These are phyloP conservation scores for Cephalopachus bancanus DNA, from an alignment of 2,797 vertebrate genomes.

Conservation along the genomic window DNA sequence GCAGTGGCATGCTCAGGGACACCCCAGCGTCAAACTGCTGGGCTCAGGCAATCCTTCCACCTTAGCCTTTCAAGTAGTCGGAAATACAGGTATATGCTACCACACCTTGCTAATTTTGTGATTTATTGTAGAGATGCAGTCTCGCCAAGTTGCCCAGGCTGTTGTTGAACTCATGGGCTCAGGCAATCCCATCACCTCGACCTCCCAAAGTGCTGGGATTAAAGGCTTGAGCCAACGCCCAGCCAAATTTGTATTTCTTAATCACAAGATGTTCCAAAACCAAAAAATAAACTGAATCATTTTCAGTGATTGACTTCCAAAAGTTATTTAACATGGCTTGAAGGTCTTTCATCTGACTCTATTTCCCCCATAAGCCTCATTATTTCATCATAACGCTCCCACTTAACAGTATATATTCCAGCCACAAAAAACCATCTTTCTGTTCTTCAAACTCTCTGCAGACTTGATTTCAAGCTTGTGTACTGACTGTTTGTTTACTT, in stretches of 20 bases:
- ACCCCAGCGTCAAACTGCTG: no score
- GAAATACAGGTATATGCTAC: no score
- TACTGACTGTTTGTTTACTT: background rate
- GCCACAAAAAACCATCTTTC: background rate
- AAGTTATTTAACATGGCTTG: background rate
- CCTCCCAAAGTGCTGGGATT: no score
- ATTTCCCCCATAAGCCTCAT: background rate
- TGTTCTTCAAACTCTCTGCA: background rate
- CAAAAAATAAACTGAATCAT: background rate
- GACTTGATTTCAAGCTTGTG: background rate
- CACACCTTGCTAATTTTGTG: no score
- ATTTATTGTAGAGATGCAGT: no score
- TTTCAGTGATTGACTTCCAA: background rate
- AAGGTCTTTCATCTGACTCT: background rate
- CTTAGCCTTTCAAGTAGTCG: no score
- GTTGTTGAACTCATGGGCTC: no score
- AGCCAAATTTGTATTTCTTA: background rate
- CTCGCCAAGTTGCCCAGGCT: no score
- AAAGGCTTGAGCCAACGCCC: no score
- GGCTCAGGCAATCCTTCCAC: no score
- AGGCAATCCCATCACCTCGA: no score
- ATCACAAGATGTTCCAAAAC: background rate
- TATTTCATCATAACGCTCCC: background rate
- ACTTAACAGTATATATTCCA: background rate
- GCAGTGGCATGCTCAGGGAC: no score